Conservation (phyloP, 2,888 invertebrate genomes). For the Chrysopilus asiliformis region DNA sequence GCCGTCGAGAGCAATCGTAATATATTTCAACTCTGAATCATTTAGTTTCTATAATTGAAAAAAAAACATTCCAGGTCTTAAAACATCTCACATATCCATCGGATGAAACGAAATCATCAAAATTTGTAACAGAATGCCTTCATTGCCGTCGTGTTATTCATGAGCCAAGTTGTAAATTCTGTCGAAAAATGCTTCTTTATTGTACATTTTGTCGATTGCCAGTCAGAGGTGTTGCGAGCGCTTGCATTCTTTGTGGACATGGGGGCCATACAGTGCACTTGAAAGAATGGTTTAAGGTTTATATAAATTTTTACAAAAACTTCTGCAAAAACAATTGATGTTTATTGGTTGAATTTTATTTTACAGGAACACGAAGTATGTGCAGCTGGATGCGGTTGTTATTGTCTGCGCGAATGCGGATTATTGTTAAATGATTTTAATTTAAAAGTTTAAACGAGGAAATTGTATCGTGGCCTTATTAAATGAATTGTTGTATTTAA, state of each 20-base stretch:
- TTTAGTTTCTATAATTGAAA: not conserved
- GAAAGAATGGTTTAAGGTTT: constrained; percentile 59
- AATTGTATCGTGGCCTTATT: no score
- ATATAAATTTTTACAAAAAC: not conserved
- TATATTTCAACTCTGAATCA: not conserved
- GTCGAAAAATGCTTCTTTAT: constrained; percentile 60
- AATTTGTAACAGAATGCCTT: constrained; percentile 59
- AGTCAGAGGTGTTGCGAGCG: constrained; percentile 71
- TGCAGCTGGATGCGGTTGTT: constrained; percentile 87
- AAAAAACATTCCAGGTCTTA: constrained; percentile 35
- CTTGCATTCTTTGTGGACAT: constrained; percentile 83
- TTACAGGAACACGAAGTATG: constrained; percentile 56
- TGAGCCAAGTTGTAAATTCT: constrained; percentile 55
- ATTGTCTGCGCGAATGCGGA: constrained; percentile 53
- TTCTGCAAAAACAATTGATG: not conserved
- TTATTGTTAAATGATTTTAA: not conserved
- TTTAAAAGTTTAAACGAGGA: no score
- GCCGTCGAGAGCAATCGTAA: constrained; percentile 52
- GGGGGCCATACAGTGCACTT: constrained; percentile 83
- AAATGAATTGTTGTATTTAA: no score
- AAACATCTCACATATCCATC: constrained; percentile 43
- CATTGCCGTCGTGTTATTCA: constrained; percentile 52
- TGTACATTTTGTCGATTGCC: constrained; percentile 78
- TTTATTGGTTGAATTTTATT: constrained; percentile 9
- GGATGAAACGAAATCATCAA: constrained; percentile 49